Percentiles rank a stretch among this genome's conserved stretches.
Conservation (phyloP, 37 sponge, comb jelly and placozoan species). For the Diacarnus erythraeanus region DNA sequence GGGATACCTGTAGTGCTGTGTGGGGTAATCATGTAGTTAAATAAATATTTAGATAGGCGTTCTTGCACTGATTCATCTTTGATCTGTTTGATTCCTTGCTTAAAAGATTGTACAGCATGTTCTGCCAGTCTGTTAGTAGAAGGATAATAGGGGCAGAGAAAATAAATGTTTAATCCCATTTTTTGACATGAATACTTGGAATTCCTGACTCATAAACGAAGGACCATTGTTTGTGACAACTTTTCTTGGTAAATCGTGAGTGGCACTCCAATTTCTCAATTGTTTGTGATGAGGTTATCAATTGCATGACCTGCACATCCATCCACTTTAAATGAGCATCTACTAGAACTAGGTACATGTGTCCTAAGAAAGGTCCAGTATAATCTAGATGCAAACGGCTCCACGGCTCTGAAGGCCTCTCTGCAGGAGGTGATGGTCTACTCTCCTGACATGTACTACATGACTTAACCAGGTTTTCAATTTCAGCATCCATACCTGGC, state of each 20-base stretch:
- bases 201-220: neutral
- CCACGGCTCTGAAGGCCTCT: slow-evolving; percentile 61
- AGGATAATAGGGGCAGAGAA: neutral
- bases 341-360: slow-evolving; percentile 34
- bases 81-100: neutral
- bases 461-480: slow-evolving; percentile 5
- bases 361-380: slow-evolving; percentile 46
- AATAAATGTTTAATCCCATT: neutral
- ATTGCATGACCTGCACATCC: slow-evolving; percentile 5
- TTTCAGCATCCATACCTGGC: slow-evolving; percentile 46
- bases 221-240: neutral
- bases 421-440: too few species aligned
- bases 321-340: neutral
- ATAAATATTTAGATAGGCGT: slow-evolving; percentile 25
- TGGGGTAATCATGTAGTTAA: slow-evolving; percentile 36
- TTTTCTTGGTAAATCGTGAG: neutral
- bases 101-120: neutral
- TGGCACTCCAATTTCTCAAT: neutral
- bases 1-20: slow-evolving; percentile 37
- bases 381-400: slow-evolving; percentile 39
- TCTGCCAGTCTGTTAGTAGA: neutral
- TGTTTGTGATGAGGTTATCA: neutral
- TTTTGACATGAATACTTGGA: neutral
- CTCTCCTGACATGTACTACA: slow-evolving; percentile 48
- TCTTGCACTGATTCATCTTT: slow-evolving; percentile 10